Conservation (phyloP, 2,797 vertebrate genomes). For the Enteromius anoplus region DNA sequence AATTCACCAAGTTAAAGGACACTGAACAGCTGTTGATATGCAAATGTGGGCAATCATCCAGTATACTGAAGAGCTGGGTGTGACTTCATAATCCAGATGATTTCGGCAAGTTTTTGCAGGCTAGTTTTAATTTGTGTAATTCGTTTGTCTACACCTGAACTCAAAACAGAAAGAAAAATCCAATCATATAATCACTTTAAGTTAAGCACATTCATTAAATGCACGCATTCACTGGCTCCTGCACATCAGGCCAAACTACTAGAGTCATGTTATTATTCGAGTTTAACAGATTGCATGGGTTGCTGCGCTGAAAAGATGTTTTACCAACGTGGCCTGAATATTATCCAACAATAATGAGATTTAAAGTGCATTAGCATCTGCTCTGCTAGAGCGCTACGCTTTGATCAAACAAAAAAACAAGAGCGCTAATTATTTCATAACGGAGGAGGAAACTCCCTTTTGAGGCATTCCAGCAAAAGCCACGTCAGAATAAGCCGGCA, state of each 20-base stretch:
- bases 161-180: not conserved
- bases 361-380: slow-evolving; percentile 38
- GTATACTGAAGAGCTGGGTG: not conserved
- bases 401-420: slow-evolving; percentile 22
- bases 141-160: too few species aligned
- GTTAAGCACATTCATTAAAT: not conserved
- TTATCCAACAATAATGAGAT: slow-evolving; percentile 17
- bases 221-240: not conserved
- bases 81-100: not conserved
- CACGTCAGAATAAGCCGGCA: not conserved
- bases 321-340: slow-evolving; percentile 33
- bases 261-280: not conserved
- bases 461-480: slow-evolving; percentile 6
- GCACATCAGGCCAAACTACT: not conserved
- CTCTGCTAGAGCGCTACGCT: not conserved
- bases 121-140: not conserved
- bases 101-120: not conserved
- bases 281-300: not conserved
- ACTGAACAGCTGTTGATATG: not conserved
- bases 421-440: slow-evolving; percentile 14
- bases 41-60: not conserved
- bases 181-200: not conserved
- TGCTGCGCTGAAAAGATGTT: slow-evolving; percentile 22
- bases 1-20: not conserved
- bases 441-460: slow-evolving; percentile 20